Evolutionary conservation across 2,888 invertebrate species (phyloP), one percentile per base, ranked within the genome.

Genomic region (Cheilosia variabilis): DNA sequence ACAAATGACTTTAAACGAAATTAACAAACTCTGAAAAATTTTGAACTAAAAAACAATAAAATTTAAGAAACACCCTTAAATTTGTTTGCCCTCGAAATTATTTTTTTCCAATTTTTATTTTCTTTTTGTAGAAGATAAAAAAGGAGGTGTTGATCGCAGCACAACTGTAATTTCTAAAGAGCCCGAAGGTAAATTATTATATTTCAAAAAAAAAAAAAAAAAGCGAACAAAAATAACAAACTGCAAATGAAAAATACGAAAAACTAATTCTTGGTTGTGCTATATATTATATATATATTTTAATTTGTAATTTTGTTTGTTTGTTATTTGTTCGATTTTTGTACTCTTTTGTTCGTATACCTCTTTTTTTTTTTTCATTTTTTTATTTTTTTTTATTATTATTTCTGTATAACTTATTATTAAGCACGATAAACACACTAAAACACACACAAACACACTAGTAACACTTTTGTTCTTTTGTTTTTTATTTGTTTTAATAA

Each of bases 111-210:
- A 88, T 88, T 88, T 89, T 87, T 88, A 87, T 88, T 89, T 89
- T 89, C 87, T 88, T 87, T 87, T 88, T 87, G 91, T 96, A 95
- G 96, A 97, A 94, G 97, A 97, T 94, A 97, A 97, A 94, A 97
- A 97, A 94, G 96, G 96, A 93, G 96, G 96, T 91, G 97, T 97
- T 93, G 97, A 97, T 94, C 96, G 97, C 93, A 96, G 97, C 93
- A 96, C 97, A 93, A 97, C 97, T 92, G 97, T 97, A 92, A 97
- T 97, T 93, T 97, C 97, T 92, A 97, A 97, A 95, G 97, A 97
- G 91, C 96, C 97, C 90, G 97, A 97, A 95, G 97, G 91, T 91
- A 92, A 91, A 88, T 88, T 84, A 83, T 81, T 52, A 71, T 66
- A 78, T 72, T 87, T 22, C 19, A 22, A 22, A 22, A 22, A 2